Evolutionary conservation across 1,140 invertebrate genomes (phyloP), one percentile per base, ranked within the genome.

Genomic region (Drosophila parabipectinata): DNA sequence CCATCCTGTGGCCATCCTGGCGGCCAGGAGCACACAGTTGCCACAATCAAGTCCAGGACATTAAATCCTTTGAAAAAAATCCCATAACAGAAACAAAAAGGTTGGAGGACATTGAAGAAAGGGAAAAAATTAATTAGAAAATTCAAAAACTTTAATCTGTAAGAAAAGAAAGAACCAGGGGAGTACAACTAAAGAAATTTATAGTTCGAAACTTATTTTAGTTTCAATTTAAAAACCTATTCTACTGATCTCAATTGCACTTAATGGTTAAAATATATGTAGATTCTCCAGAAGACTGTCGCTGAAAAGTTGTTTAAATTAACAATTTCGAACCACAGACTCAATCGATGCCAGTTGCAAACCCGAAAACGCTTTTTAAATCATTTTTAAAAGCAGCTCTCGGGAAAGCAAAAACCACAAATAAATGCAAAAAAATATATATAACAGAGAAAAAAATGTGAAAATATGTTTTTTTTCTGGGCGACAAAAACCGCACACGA

Each of bases 271-370:
- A 28, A 28, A 6, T 28, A 21, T 7, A 28, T 6, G 26, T 7
- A 28, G 0, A 60, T 60, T 60, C 26, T 39, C 48, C 21, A 4
- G 30, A 28, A 7, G 18, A 28, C 26, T 28, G 26, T 48, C 47
- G 30, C 30, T 28, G 14, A 39, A 53, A 59, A 60, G 58, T 53
- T 32, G 58, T 48, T 60, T 53, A 39, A 53, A 60, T 60, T 60
- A 60, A 60, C 21, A 60, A 21, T 53, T 37, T 54, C 30, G 57
- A n/a, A 21, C 57, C 57, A 10, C 57, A 60, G 30, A 45, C 44
- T 28, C 28, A 59, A 59, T 59, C 57, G 57, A 60, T 52, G 14
- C 7, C 47, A 10, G 57, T 12, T 32, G 57, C 12, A 26, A 9
- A 45, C n/a, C 14, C 8, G 1, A 58, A 26, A 15, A 26, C 14